Conservation (phyloP, 1,140 invertebrate species). For the Diplogasteroides magnus region DNA sequence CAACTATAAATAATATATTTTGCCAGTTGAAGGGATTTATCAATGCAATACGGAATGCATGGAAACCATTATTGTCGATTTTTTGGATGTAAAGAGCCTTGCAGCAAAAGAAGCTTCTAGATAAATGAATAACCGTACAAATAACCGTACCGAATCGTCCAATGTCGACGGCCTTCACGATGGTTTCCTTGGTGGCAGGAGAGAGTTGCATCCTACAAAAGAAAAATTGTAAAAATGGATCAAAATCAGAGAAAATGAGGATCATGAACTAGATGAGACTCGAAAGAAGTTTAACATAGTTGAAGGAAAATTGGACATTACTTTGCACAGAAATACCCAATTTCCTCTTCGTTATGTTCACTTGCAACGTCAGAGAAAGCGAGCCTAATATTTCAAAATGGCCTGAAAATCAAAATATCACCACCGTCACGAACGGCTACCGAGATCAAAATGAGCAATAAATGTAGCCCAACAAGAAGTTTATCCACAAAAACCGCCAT, state of each 20-base stretch:
- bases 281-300: too few relatives aligned
- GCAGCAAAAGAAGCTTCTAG: too few relatives aligned
- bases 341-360: too few relatives aligned
- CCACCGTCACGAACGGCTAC: too few relatives aligned
- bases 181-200: constrained; percentile 9
- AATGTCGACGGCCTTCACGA: constrained; percentile 23
- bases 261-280: neutral
- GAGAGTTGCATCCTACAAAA: constrained; percentile 21
- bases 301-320: too few relatives aligned
- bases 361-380: neutral
- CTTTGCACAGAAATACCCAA: too few relatives aligned
- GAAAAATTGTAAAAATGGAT: neutral
- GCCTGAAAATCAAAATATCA: too few relatives aligned
- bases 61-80: too few relatives aligned
- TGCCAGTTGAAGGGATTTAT: neutral
- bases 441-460: too few relatives aligned
- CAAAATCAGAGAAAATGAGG: neutral
- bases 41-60: neutral
- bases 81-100: too few relatives aligned
- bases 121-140: too few relatives aligned
- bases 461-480: neutral
- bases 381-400: neutral
- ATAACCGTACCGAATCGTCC: constrained; percentile 3
- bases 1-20: neutral
- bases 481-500: neutral